phyloP scores from a whole-genome alignment of 2,797 vertebrate species.

The Phoxinus dragarum region DNA sequence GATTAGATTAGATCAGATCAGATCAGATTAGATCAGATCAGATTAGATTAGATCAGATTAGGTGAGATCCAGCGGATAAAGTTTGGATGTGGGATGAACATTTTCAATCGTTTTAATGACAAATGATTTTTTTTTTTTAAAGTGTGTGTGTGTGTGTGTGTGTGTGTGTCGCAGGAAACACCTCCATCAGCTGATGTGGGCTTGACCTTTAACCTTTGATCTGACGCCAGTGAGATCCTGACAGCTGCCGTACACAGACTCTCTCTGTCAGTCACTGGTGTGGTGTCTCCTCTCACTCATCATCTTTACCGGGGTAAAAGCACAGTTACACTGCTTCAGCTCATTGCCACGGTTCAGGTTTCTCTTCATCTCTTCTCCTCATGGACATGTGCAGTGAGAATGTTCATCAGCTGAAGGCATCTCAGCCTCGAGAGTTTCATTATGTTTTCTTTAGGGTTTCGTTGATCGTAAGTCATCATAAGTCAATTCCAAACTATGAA shows the following conservation, averaged over 20 bases:
- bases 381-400: background rate
- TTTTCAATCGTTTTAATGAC: background rate
- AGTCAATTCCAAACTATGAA: too few species aligned
- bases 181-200: background rate
- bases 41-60: background rate
- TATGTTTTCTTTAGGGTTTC: background rate
- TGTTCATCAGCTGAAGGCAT: background rate
- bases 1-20: background rate
- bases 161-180: background rate
- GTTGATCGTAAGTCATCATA: background rate
- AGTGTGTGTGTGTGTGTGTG: background rate
- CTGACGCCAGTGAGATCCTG: background rate
- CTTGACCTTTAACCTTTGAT: constrained; percentile 9
- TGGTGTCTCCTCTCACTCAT: background rate
- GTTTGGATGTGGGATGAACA: background rate
- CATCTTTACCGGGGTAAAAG: background rate
- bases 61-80: background rate
- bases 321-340: background rate
- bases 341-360: too few species aligned
- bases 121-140: background rate
- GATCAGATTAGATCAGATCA: too few species aligned
- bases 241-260: background rate
- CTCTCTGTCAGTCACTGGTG: background rate
- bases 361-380: background rate
- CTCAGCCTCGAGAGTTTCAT: too few species aligned